Evolutionary conservation across 2,113 vertebrate genomes (phyloP).

Genomic region (Eudyptes chrysolophus): DNA sequence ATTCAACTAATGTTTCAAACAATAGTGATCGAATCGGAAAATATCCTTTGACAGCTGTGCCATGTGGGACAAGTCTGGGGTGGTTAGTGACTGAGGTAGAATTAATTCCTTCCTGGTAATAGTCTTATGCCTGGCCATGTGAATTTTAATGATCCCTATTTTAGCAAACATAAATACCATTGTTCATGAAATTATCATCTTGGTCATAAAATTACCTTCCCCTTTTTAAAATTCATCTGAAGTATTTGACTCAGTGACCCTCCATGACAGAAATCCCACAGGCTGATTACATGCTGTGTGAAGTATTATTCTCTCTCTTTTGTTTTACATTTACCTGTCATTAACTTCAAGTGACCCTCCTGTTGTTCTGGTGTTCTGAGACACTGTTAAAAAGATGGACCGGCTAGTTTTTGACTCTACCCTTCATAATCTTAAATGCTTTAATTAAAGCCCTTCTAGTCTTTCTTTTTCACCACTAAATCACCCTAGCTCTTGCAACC

Average conservation of each 20-base stretch:
- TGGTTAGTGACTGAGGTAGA: neutral
- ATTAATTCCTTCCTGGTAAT: neutral
- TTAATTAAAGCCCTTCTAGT: slow-evolving; percentile 47
- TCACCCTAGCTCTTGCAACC: neutral
- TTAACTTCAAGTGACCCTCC: slow-evolving; percentile 59
- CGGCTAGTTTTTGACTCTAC: slow-evolving; percentile 12
- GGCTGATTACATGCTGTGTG: slow-evolving; percentile 59
- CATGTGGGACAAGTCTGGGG: neutral
- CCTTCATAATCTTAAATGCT: slow-evolving; percentile 31
- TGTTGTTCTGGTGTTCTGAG: slow-evolving; percentile 51
- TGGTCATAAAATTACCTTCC: slow-evolving; percentile 28
- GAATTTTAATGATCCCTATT: slow-evolving; percentile 38
- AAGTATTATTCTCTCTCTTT: slow-evolving; percentile 58
- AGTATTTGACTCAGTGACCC: slow-evolving; percentile 46
- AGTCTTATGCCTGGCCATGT: neutral
- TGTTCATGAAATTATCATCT: slow-evolving; percentile 52
- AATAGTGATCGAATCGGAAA: neutral
- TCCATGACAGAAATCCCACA: slow-evolving; percentile 51
- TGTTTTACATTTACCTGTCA: slow-evolving; percentile 68
- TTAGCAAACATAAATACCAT: slow-evolving; percentile 58
- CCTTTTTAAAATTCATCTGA: slow-evolving; percentile 59
- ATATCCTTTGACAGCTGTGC: neutral
- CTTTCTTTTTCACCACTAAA: neutral
- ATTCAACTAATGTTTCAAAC: neutral
- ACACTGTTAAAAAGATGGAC: slow-evolving; percentile 47